Evolutionary conservation across 2,113 vertebrate species (phyloP).

Genomic region (Malurus elegans): DNA sequence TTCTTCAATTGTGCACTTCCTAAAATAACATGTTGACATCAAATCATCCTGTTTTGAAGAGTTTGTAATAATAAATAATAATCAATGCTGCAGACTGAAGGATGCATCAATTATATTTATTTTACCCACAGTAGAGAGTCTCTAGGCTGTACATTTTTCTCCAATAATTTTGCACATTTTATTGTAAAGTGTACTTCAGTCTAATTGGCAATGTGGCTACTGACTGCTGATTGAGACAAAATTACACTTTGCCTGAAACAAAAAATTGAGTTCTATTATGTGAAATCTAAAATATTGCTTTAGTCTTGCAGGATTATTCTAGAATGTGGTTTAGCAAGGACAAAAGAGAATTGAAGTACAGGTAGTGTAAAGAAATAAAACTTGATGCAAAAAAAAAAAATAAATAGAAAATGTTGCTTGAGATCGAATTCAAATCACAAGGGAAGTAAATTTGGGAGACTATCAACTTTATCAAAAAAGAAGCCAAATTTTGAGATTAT

Average conservation of each 20-base stretch:
- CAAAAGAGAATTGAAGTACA: slow-evolving; percentile 36
- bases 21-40: slow-evolving; percentile 63
- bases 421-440: background rate
- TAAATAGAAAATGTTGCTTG: background rate
- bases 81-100: slow-evolving; percentile 64
- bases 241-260: slow-evolving; percentile 64
- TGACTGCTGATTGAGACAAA: slow-evolving; percentile 54
- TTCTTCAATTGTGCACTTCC: slow-evolving; percentile 51
- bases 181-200: slow-evolving; percentile 55
- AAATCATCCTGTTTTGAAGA: slow-evolving; percentile 67
- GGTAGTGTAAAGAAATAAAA: background rate
- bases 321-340: background rate
- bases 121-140: slow-evolving; percentile 37
- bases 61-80: slow-evolving; percentile 72
- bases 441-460: background rate
- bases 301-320: slow-evolving; percentile 3
- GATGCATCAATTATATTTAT: slow-evolving; percentile 64
- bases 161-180: slow-evolving; percentile 44
- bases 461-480: background rate
- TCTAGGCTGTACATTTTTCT: slow-evolving; percentile 33
- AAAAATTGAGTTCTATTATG: slow-evolving; percentile 60
- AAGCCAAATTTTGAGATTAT: background rate
- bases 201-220: slow-evolving; percentile 62
- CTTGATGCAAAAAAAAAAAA: background rate
- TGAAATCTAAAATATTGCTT: slow-evolving; percentile 48